Conservation (phyloP, 2,888 invertebrate species). For the Pseudanteris insignis region DNA sequence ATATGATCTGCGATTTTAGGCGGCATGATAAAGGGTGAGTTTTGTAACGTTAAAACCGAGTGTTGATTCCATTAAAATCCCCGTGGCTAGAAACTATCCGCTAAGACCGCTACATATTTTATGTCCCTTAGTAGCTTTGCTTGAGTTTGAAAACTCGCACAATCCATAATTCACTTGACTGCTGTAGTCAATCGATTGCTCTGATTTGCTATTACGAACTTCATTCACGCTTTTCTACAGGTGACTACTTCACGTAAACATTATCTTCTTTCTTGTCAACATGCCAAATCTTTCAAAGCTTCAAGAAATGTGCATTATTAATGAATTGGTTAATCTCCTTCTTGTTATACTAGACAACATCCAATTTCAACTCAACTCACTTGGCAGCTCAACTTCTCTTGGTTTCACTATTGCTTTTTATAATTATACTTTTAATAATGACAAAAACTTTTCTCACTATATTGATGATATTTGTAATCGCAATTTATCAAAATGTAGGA, state of each 20-base stretch:
- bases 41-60: constrained; percentile 34
- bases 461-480: no score
- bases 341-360: no score
- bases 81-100: constrained; percentile 57
- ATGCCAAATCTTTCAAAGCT: constrained; percentile 16
- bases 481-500: no score
- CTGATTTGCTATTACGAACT: constrained; percentile 48
- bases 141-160: constrained; percentile 53
- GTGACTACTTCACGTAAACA: constrained; percentile 17
- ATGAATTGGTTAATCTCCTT: no score
- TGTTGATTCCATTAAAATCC: constrained; percentile 61
- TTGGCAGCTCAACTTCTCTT: no score
- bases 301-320: constrained; percentile 18
- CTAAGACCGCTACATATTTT: constrained; percentile 64
- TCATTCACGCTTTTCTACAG: constrained; percentile 34
- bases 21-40: not conserved
- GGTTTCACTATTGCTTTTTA: no score
- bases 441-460: no score
- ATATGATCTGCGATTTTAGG: constrained; percentile 26
- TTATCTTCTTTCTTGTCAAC: constrained; percentile 2
- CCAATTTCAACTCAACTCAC: no score
- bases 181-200: constrained; percentile 52
- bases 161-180: constrained; percentile 57
- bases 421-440: no score
- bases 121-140: constrained; percentile 49